Conservation (phyloP, 1,140 invertebrate genomes). For the Bombus superbus region DNA sequence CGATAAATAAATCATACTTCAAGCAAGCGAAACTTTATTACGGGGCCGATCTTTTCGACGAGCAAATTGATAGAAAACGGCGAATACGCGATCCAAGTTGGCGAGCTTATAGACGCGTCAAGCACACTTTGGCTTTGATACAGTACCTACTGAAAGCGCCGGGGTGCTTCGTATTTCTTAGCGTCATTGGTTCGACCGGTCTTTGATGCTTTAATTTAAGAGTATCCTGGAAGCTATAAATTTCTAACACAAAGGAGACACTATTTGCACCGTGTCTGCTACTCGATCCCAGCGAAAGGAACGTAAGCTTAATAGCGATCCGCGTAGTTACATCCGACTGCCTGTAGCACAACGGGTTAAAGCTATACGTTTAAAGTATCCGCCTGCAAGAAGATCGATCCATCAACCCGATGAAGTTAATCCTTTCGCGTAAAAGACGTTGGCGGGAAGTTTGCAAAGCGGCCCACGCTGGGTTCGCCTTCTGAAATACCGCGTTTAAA, state of each 20-base stretch:
- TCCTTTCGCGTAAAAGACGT: neutral
- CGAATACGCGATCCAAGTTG: neutral
- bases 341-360: neutral
- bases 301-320: neutral
- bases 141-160: neutral
- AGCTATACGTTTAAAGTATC: neutral
- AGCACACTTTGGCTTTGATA: neutral
- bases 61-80: neutral
- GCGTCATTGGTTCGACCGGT: neutral
- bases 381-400: neutral
- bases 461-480: no score
- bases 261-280: constrained; percentile 8
- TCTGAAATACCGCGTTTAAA: neutral
- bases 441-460: neutral
- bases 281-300: neutral
- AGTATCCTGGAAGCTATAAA: neutral
- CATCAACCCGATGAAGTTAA: neutral
- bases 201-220: constrained; percentile 1
- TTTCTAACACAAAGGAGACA: neutral
- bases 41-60: neutral
- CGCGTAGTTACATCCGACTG: neutral
- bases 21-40: neutral
- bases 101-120: neutral
- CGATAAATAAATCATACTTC: neutral
- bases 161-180: neutral